phyloP scores from a whole-genome alignment of 35 echinoderm and acorn worm species.

The Patiria miniata region DNA sequence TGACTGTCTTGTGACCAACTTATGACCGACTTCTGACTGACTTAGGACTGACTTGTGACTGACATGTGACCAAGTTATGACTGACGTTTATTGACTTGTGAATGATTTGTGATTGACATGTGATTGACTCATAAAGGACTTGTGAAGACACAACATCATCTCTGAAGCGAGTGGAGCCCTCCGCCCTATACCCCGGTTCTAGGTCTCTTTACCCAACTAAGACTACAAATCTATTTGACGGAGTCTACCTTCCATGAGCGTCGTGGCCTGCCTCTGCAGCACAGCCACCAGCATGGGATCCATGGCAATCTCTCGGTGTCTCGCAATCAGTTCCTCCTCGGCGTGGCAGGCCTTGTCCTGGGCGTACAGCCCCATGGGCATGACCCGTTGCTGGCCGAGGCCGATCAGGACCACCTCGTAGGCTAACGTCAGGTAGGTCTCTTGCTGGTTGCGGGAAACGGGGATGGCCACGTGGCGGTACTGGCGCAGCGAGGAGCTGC shows the following conservation, averaged over 20 bases:
- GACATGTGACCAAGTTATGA: too few relatives aligned
- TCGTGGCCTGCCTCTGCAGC: constrained; percentile 86
- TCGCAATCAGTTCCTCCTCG: constrained; percentile 93
- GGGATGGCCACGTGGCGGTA: constrained; percentile 74
- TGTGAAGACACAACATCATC: too few relatives aligned
- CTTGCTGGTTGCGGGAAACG: constrained; percentile 62
- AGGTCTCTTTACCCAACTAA: too few relatives aligned
- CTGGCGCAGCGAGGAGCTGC: constrained; percentile 45
- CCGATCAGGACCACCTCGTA: constrained; percentile 94
- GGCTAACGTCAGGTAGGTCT: constrained; percentile 90
- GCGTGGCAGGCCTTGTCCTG: constrained; percentile 97
- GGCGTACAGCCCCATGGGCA: constrained; percentile 94
- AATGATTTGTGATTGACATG: too few relatives aligned
- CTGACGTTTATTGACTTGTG: too few relatives aligned
- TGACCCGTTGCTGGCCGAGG: constrained; percentile 93
- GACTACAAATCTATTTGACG: too few relatives aligned
- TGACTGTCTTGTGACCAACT: too few relatives aligned
- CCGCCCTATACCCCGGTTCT: too few relatives aligned
- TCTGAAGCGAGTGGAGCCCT: too few relatives aligned
- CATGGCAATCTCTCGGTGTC: constrained; percentile 83
- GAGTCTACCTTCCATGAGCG: constrained; percentile 81
- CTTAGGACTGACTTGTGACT: too few relatives aligned
- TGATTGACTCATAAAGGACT: too few relatives aligned
- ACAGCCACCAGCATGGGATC: constrained; percentile 88
- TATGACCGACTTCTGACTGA: too few relatives aligned